Evolutionary conservation across 2,113 vertebrate species (phyloP).

Genomic region (Chunga burmeisteri): DNA sequence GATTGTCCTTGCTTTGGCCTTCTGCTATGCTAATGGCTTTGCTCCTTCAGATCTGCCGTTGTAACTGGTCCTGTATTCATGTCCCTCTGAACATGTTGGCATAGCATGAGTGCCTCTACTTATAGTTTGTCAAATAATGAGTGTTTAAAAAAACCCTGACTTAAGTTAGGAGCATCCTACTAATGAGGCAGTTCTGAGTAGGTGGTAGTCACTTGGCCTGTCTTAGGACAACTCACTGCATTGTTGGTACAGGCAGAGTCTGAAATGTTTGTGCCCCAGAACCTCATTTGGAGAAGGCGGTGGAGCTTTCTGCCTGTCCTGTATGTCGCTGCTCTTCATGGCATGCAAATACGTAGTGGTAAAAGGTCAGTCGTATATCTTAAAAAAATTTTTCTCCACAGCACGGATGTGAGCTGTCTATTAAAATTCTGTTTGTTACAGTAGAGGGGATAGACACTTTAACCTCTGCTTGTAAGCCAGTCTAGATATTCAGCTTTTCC

Average conservation of each 20-base stretch:
- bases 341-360: no score
- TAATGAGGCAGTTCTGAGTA: background rate
- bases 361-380: background rate
- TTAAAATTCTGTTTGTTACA: background rate
- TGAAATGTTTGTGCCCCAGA: background rate
- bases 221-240: background rate
- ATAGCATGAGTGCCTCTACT: background rate
- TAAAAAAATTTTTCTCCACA: background rate
- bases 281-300: background rate
- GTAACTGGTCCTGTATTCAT: background rate
- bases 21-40: background rate
- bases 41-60: background rate
- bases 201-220: rapidly evolving
- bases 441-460: background rate
- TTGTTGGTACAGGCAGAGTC: rapidly evolving
- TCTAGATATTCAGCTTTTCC: background rate
- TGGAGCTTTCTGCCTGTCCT: background rate
- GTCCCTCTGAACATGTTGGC: rapidly evolving
- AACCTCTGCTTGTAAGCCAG: background rate
- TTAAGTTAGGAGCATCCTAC: background rate
- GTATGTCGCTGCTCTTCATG: background rate
- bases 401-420: background rate
- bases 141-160: background rate
- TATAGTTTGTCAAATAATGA: background rate
- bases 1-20: background rate